These are phyloP conservation scores for Neoseiulus cucumeris DNA, from an alignment of 1,140 invertebrate genomes.

Conservation along the genomic window DNA sequence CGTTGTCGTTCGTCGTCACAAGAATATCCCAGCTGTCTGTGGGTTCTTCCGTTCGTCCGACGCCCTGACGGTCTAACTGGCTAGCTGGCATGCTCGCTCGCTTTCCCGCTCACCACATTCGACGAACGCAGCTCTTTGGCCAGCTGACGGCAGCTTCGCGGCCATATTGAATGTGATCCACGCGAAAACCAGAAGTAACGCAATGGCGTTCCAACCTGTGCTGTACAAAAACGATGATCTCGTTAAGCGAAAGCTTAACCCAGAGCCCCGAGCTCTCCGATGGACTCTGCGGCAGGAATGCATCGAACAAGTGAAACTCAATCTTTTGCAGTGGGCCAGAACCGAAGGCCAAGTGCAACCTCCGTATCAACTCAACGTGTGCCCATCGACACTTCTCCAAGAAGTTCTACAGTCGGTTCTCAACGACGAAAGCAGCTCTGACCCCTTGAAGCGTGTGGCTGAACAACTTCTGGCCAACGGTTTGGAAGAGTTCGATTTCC, in stretches of 20 bases:
- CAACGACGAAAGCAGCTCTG: background rate
- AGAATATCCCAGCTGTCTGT: too few relatives aligned
- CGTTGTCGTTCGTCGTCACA: too few relatives aligned
- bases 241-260: background rate
- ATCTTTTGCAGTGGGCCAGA: background rate
- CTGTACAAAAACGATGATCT: slow-evolving; percentile 10
- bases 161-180: slow-evolving; percentile 8
- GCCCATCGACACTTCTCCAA: background rate
- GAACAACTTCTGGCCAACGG: background rate
- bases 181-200: background rate
- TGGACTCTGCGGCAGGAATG: slow-evolving; percentile 4
- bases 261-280: background rate
- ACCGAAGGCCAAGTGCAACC: background rate
- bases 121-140: background rate
- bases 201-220: slow-evolving; percentile 4
- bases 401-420: background rate
- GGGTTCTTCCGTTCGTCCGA: too few relatives aligned
- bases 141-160: background rate
- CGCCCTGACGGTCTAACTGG: too few relatives aligned
- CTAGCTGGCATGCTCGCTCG: too few relatives aligned
- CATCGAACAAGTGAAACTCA: slow-evolving; percentile 5
- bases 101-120: background rate
- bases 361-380: background rate
- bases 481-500: slow-evolving; percentile 3
- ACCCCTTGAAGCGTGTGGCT: background rate